Conservation (phyloP, 2,113 vertebrate species). For the Sander lucioperca region DNA sequence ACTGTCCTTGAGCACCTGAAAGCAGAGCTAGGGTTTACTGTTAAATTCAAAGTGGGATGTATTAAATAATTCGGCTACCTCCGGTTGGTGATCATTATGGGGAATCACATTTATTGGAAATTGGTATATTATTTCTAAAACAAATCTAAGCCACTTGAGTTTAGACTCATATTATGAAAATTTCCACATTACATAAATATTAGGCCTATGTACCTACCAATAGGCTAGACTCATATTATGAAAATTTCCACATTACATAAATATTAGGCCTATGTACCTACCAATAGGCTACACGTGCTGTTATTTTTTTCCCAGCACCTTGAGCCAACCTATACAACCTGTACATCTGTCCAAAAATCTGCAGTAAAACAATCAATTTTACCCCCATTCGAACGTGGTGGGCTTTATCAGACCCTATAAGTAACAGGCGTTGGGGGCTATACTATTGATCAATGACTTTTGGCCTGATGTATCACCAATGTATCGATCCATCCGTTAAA, state of each 20-base stretch:
- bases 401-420: fast-evolving
- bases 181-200: no score
- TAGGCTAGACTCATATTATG: neutral
- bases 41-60: neutral
- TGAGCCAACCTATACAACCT: neutral
- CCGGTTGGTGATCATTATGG: neutral
- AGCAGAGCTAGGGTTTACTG: neutral
- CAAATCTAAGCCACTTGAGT: neutral
- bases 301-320: neutral
- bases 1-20: neutral
- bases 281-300: neutral
- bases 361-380: no score
- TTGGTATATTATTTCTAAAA: neutral
- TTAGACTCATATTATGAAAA: neutral
- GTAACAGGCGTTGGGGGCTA: neutral
- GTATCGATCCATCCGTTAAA: no score
- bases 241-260: no score
- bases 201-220: neutral
- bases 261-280: neutral
- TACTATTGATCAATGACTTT: neutral
- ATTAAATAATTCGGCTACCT: neutral
- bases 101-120: neutral
- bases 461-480: neutral
- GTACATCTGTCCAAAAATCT: neutral
- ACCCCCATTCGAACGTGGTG: neutral